Conservation (phyloP, 2,888 invertebrate genomes). For the Clunio marinus region DNA sequence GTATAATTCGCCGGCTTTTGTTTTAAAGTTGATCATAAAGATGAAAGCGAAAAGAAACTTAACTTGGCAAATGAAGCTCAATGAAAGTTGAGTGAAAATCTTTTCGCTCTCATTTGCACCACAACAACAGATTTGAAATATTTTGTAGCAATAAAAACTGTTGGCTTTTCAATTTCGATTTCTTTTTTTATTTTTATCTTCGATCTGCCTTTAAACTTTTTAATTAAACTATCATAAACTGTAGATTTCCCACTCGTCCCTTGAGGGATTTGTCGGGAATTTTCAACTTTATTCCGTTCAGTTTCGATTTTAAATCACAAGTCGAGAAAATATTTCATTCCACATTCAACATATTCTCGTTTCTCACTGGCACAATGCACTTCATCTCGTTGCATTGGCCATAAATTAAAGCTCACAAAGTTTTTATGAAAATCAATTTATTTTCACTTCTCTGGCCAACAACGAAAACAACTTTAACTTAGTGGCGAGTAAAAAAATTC, state of each 20-base stretch:
- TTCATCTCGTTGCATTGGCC: too few relatives aligned
- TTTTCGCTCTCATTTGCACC: neutral
- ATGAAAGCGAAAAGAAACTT: conserved; percentile 4
- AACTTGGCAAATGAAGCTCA: neutral
- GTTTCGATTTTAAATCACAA: conserved; percentile 4
- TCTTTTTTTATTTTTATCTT: too few relatives aligned
- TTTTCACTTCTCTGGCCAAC: neutral
- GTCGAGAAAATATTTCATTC: conserved; percentile 1
- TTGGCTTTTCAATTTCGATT: neutral
- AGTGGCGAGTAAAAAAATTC: too few relatives aligned
- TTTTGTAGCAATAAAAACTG: conserved; percentile 5
- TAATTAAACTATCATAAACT: too few relatives aligned
- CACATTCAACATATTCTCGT: neutral
- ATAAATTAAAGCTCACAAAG: neutral
- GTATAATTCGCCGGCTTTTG: neutral
- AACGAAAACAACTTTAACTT: neutral
- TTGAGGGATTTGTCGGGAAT: neutral
- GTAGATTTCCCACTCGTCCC: too few relatives aligned
- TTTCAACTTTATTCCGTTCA: too few relatives aligned
- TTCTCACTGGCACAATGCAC: neutral
- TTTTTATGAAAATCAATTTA: conserved; percentile 2
- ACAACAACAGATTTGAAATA: neutral
- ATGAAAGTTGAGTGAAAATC: neutral
- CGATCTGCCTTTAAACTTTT: too few relatives aligned
- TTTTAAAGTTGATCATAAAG: neutral